Conservation (phyloP, 2,113 vertebrate genomes). For the Cheirogaleus medius region DNA sequence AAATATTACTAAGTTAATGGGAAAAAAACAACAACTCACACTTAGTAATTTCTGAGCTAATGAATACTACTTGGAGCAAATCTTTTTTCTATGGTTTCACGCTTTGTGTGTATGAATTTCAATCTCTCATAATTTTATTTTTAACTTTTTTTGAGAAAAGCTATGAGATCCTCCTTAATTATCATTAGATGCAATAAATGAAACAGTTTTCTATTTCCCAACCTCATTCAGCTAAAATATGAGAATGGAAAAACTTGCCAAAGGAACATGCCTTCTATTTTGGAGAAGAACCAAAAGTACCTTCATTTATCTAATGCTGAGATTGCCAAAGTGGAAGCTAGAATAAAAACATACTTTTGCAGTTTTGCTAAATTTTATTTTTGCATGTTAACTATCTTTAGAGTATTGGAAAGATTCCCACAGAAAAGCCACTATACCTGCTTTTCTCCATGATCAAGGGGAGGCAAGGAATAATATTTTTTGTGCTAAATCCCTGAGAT, state of each 20-base stretch:
- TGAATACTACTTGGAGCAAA: constrained; percentile 63
- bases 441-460: background rate
- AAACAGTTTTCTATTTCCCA: constrained; percentile 44
- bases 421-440: background rate
- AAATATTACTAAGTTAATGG: constrained; percentile 63
- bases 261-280: constrained; percentile 46
- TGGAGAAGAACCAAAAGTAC: constrained; percentile 25
- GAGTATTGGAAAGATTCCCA: background rate
- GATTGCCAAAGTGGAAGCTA: constrained; percentile 1
- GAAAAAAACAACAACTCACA: constrained; percentile 57
- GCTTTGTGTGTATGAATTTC: constrained; percentile 63
- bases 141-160: constrained; percentile 39
- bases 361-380: constrained; percentile 40
- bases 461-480: background rate
- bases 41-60: constrained; percentile 67
- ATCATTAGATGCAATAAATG: constrained; percentile 31
- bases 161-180: constrained; percentile 28
- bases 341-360: constrained; percentile 40
- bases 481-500: background rate
- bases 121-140: constrained; percentile 63
- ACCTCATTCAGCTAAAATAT: constrained; percentile 56
- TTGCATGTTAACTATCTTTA: constrained; percentile 34
- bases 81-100: constrained; percentile 63
- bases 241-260: constrained; percentile 43
- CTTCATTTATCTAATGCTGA: background rate